Base-by-base conservation (phyloP, 2,113 vertebrate genomes). In the Dicaeum eximium region DNA sequence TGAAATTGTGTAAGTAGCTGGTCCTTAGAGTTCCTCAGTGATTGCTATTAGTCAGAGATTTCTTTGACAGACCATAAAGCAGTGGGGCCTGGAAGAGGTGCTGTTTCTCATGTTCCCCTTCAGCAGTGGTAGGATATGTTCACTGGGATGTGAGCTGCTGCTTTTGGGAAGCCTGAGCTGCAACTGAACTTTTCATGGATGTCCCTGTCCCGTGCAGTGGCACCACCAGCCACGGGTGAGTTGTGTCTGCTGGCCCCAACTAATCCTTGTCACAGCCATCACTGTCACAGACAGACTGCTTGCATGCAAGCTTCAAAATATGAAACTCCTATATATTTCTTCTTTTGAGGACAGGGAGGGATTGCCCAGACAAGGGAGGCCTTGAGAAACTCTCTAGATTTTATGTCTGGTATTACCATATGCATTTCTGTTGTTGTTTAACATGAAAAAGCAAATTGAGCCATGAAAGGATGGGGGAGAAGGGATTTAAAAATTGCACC, bases 131-230 rank as follows among this genome's bases (percentile, higher is more conserved):
- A n/a, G 18, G 10, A 70, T 18, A 18, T 27, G 5, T 33, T 54
- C 35, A 24, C 21, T 7, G 10, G 18, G 23, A 50, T 4, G 33
- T 62, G 60, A 84, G 12, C 31, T 78, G 24, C 17, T 6, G 2
- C 2, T 48, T 8, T 47, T 5, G 9, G 66, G n/a, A 80, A 19
- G 11, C 27, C 35, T 53, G 57, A 30, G 18, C 17, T 82, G 67
- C 19, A 45, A 2, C 4, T 20, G 45, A 42, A 3, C 47, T 27
- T 73, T 12, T 44, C 27, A 53, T 0, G 0, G 22, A 3, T 31
- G 28, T 50, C 48, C 15, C 10, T 50, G 42, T 30, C 21, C 47
- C 47, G 67, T 54, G 45, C 42, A 58, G 38, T 56, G 38, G 31
- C 9, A 21, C 7, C 38, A 28, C 9, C 45, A 92, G 3, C 15